These are phyloP conservation scores for Sphaerodactylus townsendi DNA, from an alignment of 2,113 vertebrate species.

Conservation along the genomic window DNA sequence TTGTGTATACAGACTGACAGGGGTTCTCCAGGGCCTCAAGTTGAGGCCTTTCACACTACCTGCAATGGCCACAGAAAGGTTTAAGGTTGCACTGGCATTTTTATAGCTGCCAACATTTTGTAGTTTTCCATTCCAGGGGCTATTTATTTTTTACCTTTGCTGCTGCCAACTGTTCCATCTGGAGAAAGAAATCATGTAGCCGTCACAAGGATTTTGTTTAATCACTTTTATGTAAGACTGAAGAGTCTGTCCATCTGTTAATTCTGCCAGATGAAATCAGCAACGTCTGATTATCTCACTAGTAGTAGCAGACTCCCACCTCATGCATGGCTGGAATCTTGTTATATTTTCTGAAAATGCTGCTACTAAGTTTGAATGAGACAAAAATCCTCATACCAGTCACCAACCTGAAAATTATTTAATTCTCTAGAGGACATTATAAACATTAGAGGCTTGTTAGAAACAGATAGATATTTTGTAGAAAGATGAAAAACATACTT, in stretches of 20 bases:
- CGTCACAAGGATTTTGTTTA: conserved; percentile 60
- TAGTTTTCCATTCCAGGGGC: conserved; percentile 45
- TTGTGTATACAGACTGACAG: too few relatives aligned
- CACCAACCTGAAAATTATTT: background rate
- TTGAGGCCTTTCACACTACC: too few relatives aligned
- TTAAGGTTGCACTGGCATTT: background rate
- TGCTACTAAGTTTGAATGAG: background rate
- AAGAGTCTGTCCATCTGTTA: conserved; percentile 64
- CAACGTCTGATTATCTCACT: conserved; percentile 42
- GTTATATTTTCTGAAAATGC: background rate
- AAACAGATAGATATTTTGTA: background rate
- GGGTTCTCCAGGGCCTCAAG: too few relatives aligned
- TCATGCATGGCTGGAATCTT: conserved; percentile 17
- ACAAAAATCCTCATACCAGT: background rate
- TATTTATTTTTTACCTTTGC: conserved; percentile 18
- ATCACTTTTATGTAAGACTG: conserved; percentile 57
- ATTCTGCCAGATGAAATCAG: conserved; percentile 49
- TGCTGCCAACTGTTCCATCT: conserved; percentile 12
- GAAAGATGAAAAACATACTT: background rate
- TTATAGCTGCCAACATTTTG: fast-evolving
- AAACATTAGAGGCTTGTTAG: background rate
- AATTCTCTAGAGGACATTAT: too few relatives aligned
- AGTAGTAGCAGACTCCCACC: background rate
- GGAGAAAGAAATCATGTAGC: conserved; percentile 41
- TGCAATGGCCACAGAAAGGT: too few relatives aligned